Evolutionary conservation across 2,797 vertebrate species (phyloP), one percentile per base, ranked within the genome.

Genomic region (Sparidentex hasta): DNA sequence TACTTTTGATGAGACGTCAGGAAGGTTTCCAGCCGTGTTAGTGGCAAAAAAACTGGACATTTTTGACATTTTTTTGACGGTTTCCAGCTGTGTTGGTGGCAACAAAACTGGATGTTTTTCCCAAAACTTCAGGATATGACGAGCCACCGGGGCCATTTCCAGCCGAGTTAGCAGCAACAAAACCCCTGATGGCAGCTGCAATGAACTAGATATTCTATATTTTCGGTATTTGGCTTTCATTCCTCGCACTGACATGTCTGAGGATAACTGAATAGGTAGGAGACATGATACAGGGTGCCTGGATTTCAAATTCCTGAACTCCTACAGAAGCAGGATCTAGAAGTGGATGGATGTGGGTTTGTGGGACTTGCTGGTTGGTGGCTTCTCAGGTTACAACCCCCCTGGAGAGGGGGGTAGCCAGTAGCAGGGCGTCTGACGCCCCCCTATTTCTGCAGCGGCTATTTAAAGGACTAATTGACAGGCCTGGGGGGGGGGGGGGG

Each of bases 381-480:
- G 74, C 51, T 85, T 87, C 80, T 95, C 90, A 62, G 71, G 74
- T 95, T 95, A 90, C 92, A 90, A 20, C 76, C 65, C 75, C 80
- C 47, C 41, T 0, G 4, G 27, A 59, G 25, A 62, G 52, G 75
- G 73, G 70, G 80, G 67, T 66, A 80, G 84, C 75, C 89, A 81
- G 77, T 71, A 58, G 77, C 82, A 87, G 62, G 85, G 88, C 68
- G 83, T 87, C 93, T 94, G 94, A 93, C 90, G 88, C 91, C 93
- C 91, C 71, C 90, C 93, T 95, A 95, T 95, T 95, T 95, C 90
- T 90, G 90, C 90, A 84, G 78, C 33, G 3, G 86, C 93, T 95
- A 95, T 95, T 96, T 95, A 94, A 93, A 94, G 92, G 82, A 51
- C 65, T 87, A 82, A 93, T 69, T 94, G 93, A 91, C 91, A 90